Evolutionary conservation across 1,140 invertebrate species (phyloP), one percentile per base, ranked within the genome.

Genomic region (Drosophila cardini): DNA sequence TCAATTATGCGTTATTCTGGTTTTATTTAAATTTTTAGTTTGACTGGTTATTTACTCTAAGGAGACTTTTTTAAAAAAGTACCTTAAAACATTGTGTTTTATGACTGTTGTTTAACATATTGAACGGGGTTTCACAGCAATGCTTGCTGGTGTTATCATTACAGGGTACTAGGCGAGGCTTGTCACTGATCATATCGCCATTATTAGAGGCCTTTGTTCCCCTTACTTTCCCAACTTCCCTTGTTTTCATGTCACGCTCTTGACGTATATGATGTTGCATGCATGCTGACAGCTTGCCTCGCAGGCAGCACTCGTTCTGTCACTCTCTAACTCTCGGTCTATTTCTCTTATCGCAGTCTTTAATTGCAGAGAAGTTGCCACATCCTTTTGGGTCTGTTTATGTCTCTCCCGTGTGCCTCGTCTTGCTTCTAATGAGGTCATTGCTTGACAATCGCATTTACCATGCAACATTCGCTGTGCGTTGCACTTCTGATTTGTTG

Each of bases 361-460:
- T 84, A 83, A 84, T 83, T 83, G 82, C 84, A 71, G 77, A 65
- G 78, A 62, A 76, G 71, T 73, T 67, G 67, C 58, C 58, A 57
- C 67, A 71, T 48, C 45, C 72, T 63, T 58, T 16, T 69, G 53
- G 64, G 61, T 50, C 43, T 57, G 61, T 63, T 56, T 63, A 32
- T 62, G 63, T 60, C 58, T 45, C 18, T 43, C 16, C 4, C 7
- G 16, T 15, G 42, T 40, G 43, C 46, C 18, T 62, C 42, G 21
- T 58, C 52, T 40, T 63, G 62, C 55, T 46, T 72, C 74, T 90
- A 89, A 89, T 89, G 84, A 89, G 84, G 84, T 89, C 84, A 89
- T 89, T 89, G 84, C 85, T 89, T 89, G 84, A 89, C 84, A 89
- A 89, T 89, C 75, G 84, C 80, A 89, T 89, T 89, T 89, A 60